Percentiles rank a stretch among this genome's conserved stretches.
phyloP scores from a whole-genome alignment of 2,797 vertebrate genomes.

The Sparidentex hasta region DNA sequence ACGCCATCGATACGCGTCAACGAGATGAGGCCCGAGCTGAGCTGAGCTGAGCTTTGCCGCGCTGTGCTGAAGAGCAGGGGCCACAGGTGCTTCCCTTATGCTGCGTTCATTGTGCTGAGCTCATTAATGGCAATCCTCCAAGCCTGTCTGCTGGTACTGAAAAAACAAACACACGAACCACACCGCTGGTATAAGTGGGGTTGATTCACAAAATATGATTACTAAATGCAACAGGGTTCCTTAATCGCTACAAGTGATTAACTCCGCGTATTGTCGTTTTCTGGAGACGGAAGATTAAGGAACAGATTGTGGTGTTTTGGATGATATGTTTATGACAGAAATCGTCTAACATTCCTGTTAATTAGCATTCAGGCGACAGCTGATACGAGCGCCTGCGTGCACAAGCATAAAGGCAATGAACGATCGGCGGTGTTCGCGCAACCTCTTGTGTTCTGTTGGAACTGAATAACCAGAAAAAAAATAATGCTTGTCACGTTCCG shows the following conservation, averaged over 20 bases:
- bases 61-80: slow-evolving; percentile 48
- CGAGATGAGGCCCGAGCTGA: slow-evolving; percentile 27
- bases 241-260: slow-evolving; percentile 56
- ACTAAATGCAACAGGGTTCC: slow-evolving; percentile 38
- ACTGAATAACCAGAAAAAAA: slow-evolving; percentile 51
- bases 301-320: slow-evolving; percentile 28
- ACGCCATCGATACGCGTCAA: slow-evolving; percentile 8
- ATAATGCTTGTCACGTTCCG: slow-evolving; percentile 50
- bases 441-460: slow-evolving; percentile 54
- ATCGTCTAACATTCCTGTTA: slow-evolving; percentile 33
- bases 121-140: slow-evolving; percentile 54
- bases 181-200: slow-evolving; percentile 11
- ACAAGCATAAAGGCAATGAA: slow-evolving; percentile 38
- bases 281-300: slow-evolving; percentile 24
- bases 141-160: slow-evolving; percentile 12
- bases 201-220: slow-evolving; percentile 58
- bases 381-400: slow-evolving; percentile 36
- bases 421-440: slow-evolving; percentile 40
- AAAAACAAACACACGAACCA: slow-evolving; percentile 27
- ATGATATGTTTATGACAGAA: slow-evolving; percentile 40
- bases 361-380: slow-evolving; percentile 51
- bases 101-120: slow-evolving; percentile 49
- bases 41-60: slow-evolving; percentile 18
- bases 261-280: slow-evolving; percentile 44
- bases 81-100: slow-evolving; percentile 67